Evolutionary conservation across 1,140 invertebrate species (phyloP), one percentile per base, ranked within the genome.

Genomic region (Conopomorpha cramerella): DNA sequence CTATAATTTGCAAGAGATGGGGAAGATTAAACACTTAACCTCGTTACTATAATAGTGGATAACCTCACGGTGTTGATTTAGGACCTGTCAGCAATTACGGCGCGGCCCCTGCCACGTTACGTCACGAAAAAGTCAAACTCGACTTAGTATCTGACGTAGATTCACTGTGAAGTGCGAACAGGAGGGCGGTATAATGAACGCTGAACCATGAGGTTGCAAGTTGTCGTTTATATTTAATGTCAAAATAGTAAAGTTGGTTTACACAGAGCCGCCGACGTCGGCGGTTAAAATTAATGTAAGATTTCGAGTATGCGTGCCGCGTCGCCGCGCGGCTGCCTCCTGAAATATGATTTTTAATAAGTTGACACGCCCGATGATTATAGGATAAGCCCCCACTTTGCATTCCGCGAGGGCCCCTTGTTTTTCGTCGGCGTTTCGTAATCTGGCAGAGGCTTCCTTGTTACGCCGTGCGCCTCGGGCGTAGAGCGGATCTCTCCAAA

Each of bases 291-390:
- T 55, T 53, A 59, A 55, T 51, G 45, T 46, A 38, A 34, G 23
- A 43, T 10, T 37, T 31, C 39, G 45, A 37, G 43, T 51, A 57
- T 57, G 51, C 51, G 37, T 36, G 37, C 35, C 51, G 46, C 43
- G 49, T 26, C 36, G n/a, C 16, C 43, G 45, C 16, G 16, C 16
- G 16, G 30, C 48, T 29, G 49, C 51, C 51, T 62, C 51, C 42
- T 67, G 70, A 70, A 74, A 74, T 70, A 70, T 68, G 65, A 76
- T 72, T 76, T 74, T 76, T 76, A 76, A 72, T 76, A 76, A 76
- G 51, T 63, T 71, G 67, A 71, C 67, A 64, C 67, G 64, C 63
- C 65, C 65, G 67, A 76, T 76, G 71, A 72, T 76, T 72, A 76
- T 71, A 60, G 72, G 71, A 76, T 76, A 72, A 72, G 71, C 64